These are phyloP conservation scores for Auanema sp. DNA, from an alignment of 2,888 invertebrate genomes.

Conservation along the genomic window DNA sequence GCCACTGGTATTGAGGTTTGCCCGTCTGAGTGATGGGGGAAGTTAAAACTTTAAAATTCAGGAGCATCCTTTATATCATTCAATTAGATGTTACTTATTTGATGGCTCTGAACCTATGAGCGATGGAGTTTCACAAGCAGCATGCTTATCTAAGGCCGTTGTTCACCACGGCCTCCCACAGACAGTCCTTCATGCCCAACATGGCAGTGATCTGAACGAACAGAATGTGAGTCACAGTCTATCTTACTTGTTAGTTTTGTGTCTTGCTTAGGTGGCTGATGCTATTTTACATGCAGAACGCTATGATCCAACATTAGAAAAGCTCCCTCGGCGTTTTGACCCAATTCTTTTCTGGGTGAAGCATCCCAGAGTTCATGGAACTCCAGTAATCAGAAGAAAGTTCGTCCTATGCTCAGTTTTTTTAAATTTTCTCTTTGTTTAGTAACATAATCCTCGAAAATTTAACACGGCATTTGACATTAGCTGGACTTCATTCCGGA, in stretches of 20 bases:
- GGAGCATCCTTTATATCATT: constrained; percentile 53
- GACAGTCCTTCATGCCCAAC: constrained; percentile 31
- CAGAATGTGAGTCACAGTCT: constrained; percentile 26
- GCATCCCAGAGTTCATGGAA: constrained; percentile 53
- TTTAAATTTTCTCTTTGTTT: constrained; percentile 18
- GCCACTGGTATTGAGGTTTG: constrained; percentile 25
- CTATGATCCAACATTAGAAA: constrained; percentile 59
- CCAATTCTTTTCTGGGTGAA: constrained; percentile 61
- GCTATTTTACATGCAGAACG: constrained; percentile 58
- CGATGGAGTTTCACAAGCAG: constrained; percentile 59
- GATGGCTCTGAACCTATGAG: constrained; percentile 54
- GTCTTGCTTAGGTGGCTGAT: constrained; percentile 38
- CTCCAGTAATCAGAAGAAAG: constrained; percentile 58
- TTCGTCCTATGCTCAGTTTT: constrained; percentile 20
- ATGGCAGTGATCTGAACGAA: constrained; percentile 35
- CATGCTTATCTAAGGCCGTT: constrained; percentile 46
- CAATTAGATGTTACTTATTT: constrained; percentile 44
- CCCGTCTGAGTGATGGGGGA: background rate
- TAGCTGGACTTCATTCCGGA: constrained; percentile 40
- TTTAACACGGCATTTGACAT: constrained; percentile 46
- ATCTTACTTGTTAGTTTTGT: background rate
- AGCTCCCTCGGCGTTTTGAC: constrained; percentile 52
- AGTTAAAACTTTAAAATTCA: constrained; percentile 19
- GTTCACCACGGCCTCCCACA: constrained; percentile 46
- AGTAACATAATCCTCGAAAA: constrained; percentile 61